Evolutionary conservation across 1,140 invertebrate genomes (phyloP).

Genomic region (Aphis craccivora): DNA sequence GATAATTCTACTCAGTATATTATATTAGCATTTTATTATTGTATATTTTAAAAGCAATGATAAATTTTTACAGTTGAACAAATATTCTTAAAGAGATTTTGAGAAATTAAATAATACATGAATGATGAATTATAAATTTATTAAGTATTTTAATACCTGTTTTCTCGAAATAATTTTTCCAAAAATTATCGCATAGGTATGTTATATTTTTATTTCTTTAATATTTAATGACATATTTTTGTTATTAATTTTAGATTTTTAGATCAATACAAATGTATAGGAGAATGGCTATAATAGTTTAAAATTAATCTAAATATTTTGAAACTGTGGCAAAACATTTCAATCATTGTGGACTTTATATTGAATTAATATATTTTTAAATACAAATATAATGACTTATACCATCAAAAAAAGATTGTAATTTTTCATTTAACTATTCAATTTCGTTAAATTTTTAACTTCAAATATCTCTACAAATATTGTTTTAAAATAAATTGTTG

Average conservation of each 20-base stretch:
- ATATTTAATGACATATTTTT: no score
- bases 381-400: not conserved
- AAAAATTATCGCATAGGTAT: no score
- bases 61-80: no score
- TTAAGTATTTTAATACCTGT: not conserved
- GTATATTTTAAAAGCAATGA: not conserved
- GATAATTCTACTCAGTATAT: not conserved
- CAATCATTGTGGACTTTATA: no score
- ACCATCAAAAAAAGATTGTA: no score
- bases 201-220: no score
- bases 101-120: not conserved
- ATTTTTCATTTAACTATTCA: no score
- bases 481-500: not conserved
- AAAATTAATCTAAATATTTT: not conserved
- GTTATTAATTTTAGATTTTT: not conserved
- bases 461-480: not conserved
- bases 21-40: not conserved
- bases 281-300: not conserved
- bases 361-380: not conserved
- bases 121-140: not conserved
- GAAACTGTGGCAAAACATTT: not conserved
- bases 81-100: not conserved
- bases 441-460: not conserved
- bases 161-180: not conserved
- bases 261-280: not conserved